Evolutionary conservation across 2,113 vertebrate species (phyloP).

Genomic region (Lates calcarifer): DNA sequence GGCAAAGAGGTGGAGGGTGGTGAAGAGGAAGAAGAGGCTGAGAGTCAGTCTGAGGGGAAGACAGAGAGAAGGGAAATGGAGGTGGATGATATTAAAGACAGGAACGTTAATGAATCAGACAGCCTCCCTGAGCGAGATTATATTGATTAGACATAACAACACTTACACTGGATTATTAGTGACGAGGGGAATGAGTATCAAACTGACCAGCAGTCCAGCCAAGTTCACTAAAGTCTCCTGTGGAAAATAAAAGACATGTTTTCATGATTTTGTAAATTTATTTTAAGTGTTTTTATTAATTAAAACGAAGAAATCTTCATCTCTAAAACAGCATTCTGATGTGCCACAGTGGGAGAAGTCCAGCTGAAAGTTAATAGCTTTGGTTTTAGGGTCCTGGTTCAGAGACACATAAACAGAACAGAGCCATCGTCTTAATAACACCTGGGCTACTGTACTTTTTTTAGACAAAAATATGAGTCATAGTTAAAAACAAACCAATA

Average conservation of each 20-base stretch:
- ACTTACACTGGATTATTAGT: constrained; percentile 86
- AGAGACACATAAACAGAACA: too few relatives aligned
- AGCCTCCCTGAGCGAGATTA: neutral
- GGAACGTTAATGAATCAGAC: neutral
- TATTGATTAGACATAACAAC: neutral
- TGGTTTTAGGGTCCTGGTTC: too few relatives aligned
- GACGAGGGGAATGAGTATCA: constrained; percentile 88
- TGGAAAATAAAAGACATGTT: constrained; percentile 3
- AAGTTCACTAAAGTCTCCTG: constrained; percentile 94
- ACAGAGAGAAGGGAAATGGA: neutral
- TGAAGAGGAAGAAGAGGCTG: constrained; percentile 89
- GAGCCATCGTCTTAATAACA: too few relatives aligned
- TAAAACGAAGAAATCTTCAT: neutral
- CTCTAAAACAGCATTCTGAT: neutral
- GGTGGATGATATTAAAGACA: neutral
- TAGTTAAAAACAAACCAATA: neutral
- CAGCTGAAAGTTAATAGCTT: too few relatives aligned
- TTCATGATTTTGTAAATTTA: neutral
- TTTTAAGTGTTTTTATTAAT: too few relatives aligned
- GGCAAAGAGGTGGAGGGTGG: constrained; percentile 89
- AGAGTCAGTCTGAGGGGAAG: constrained; percentile 85
- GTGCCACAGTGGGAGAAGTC: neutral
- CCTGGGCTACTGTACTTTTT: too few relatives aligned
- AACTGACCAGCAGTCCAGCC: constrained; percentile 88
- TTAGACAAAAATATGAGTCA: neutral